Percentiles rank a stretch among this genome's conserved stretches.
Evolutionary conservation across 1,140 invertebrate species (phyloP).

Genomic region (Dolichoris vasculosae): DNA sequence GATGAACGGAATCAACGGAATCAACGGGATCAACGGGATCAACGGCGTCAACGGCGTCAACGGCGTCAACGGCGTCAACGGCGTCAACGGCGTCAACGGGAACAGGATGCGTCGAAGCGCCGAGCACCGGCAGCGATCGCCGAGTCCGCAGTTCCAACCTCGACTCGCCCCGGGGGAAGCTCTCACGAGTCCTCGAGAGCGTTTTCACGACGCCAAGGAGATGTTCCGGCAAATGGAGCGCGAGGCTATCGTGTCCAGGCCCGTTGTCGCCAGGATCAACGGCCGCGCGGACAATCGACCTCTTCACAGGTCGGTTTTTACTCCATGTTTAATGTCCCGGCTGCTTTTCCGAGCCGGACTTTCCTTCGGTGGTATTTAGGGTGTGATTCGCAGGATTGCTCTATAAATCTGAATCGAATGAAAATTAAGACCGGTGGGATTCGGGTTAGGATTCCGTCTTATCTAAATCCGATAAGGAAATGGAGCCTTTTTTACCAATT

Average conservation of each 20-base stretch:
- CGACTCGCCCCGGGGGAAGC: slow-evolving; percentile 65
- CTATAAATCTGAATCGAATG: background rate
- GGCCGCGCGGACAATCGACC: slow-evolving; percentile 19
- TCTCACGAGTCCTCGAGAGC: slow-evolving; percentile 78
- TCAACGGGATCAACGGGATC: slow-evolving; percentile 49
- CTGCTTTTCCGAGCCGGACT: background rate
- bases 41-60: slow-evolving; percentile 66
- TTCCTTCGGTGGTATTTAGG: background rate
- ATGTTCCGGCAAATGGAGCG: slow-evolving; percentile 86
- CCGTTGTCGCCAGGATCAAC: slow-evolving; percentile 62
- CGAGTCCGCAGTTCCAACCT: slow-evolving; percentile 73
- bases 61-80: slow-evolving; percentile 74
- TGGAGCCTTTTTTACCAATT: background rate
- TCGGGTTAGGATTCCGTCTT: background rate
- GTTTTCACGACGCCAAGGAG: slow-evolving; percentile 88
- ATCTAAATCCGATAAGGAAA: background rate
- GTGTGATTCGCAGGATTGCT: background rate
- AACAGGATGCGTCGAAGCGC: slow-evolving; percentile 62
- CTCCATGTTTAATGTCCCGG: too few species aligned
- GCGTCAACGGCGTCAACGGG: slow-evolving; percentile 28
- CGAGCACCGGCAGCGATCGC: slow-evolving; percentile 74
- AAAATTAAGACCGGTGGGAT: background rate
- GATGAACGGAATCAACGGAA: slow-evolving; percentile 47
- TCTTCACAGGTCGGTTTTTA: slow-evolving; percentile 24
- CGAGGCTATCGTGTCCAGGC: slow-evolving; percentile 77